phyloP scores from a whole-genome alignment of 2,888 invertebrate species.

The Copidosoma aretas region DNA sequence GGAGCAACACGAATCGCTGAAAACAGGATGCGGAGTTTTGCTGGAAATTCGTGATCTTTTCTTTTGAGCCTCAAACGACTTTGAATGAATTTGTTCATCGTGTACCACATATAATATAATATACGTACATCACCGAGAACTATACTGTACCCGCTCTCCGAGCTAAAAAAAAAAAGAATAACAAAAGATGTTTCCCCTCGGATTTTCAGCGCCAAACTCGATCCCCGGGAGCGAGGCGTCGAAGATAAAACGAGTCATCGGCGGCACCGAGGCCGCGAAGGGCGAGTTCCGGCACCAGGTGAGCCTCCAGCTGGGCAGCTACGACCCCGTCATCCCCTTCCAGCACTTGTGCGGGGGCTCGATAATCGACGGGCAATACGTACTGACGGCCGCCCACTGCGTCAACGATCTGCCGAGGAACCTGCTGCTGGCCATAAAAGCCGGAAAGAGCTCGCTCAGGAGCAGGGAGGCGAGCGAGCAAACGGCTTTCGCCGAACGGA shows the following conservation, averaged over 20 bases:
- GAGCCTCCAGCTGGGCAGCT: slow-evolving; percentile 59
- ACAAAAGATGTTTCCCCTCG: too few relatives aligned
- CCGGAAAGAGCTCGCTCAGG: slow-evolving; percentile 45
- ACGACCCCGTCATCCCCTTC: too few relatives aligned
- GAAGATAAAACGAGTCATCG: slow-evolving; percentile 44
- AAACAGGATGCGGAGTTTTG: too few relatives aligned
- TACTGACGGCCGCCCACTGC: slow-evolving; percentile 61
- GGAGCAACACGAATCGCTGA: too few relatives aligned
- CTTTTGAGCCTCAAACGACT: too few relatives aligned
- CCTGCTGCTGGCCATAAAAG: slow-evolving; percentile 57
- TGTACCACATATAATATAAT: too few relatives aligned
- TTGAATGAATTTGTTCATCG: too few relatives aligned
- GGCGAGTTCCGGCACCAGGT: slow-evolving; percentile 64
- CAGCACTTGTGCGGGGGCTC: slow-evolving; percentile 60
- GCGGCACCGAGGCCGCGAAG: slow-evolving; percentile 54
- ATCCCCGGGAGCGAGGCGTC: background rate
- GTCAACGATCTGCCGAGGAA: slow-evolving; percentile 59
- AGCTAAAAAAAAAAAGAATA: too few relatives aligned
- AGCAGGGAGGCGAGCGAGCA: slow-evolving; percentile 56
- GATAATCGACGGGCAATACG: slow-evolving; percentile 57
- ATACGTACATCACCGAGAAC: too few relatives aligned
- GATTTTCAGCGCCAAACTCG: too few relatives aligned
- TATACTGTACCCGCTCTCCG: too few relatives aligned
- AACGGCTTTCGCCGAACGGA: slow-evolving; percentile 47
- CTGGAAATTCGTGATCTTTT: too few relatives aligned